Evolutionary conservation across 2,113 vertebrate species (phyloP).

Genomic region (Seriola quinqueradiata): DNA sequence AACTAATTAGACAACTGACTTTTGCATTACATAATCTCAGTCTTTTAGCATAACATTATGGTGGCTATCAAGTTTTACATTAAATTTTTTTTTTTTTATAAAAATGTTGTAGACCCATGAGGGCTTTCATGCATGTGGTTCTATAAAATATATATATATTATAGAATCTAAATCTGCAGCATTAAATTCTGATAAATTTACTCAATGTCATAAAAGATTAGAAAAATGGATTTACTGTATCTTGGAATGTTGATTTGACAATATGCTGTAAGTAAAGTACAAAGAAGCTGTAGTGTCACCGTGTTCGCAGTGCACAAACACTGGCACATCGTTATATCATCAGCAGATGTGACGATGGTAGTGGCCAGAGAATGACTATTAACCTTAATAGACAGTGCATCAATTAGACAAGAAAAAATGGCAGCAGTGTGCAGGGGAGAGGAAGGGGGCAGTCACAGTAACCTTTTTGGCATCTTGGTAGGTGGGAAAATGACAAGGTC

Average conservation of each 20-base stretch:
- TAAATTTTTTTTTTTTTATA: no score
- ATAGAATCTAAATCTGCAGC: not conserved
- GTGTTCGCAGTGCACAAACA: slow-evolving; percentile 20
- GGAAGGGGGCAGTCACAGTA: slow-evolving; percentile 76
- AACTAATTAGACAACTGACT: no score
- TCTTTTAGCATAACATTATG: no score
- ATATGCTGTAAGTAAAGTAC: slow-evolving; percentile 1
- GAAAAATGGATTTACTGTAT: not conserved
- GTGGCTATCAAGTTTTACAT: no score
- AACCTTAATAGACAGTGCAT: slow-evolving; percentile 64
- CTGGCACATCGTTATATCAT: not conserved
- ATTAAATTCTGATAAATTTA: not conserved
- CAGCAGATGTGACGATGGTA: slow-evolving; percentile 27
- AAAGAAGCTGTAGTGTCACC: not conserved
- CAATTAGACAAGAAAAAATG: slow-evolving; percentile 56
- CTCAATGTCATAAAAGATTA: not conserved
- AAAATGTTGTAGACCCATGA: no score
- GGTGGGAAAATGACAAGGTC: slow-evolving; percentile 73
- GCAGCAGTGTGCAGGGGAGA: slow-evolving; percentile 47
- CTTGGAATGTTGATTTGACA: not conserved
- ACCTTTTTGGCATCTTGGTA: slow-evolving; percentile 74
- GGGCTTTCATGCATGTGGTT: not conserved
- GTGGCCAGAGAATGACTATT: slow-evolving; percentile 56
- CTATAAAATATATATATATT: not conserved
- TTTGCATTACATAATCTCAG: no score